Evolutionary conservation across 2,113 vertebrate species (phyloP).

Genomic region (Macrotis lagotis): DNA sequence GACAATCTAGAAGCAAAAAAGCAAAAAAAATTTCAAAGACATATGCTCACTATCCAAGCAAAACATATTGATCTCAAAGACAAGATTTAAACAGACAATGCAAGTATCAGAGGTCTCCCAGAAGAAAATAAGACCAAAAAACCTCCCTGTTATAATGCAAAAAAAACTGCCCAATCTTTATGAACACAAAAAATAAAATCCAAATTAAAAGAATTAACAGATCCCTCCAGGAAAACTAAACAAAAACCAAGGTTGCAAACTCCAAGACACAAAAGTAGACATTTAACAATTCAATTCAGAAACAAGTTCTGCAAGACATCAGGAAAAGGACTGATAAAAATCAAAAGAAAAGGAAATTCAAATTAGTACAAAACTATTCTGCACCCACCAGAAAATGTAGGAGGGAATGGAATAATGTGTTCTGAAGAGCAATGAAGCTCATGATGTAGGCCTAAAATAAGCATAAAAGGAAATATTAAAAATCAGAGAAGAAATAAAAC

Average conservation of each 20-base stretch:
- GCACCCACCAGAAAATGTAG: not conserved
- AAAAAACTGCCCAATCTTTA: not conserved
- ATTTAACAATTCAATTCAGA: not conserved
- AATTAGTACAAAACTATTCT: not conserved
- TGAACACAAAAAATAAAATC: not conserved
- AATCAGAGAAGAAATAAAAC: not conserved
- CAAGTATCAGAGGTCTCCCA: not conserved
- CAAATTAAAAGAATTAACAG: not conserved
- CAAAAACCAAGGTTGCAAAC: not conserved
- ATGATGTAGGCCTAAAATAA: not conserved
- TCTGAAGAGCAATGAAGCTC: not conserved
- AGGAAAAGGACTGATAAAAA: not conserved
- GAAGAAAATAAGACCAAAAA: not conserved
- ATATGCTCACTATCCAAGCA: not conserved
- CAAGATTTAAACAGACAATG: not conserved
- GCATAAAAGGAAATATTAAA: not conserved
- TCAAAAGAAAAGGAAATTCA: not conserved
- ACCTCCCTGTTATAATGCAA: not conserved
- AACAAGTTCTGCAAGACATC: not conserved
- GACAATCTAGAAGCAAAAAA: not conserved
- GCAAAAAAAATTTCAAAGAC: not conserved
- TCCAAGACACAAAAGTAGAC: not conserved
- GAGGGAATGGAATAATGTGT: not conserved
- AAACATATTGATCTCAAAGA: not conserved
- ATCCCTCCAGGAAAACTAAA: not conserved